phyloP scores from a whole-genome alignment of 2,888 invertebrate species.

The Chrysina gloriosa region DNA sequence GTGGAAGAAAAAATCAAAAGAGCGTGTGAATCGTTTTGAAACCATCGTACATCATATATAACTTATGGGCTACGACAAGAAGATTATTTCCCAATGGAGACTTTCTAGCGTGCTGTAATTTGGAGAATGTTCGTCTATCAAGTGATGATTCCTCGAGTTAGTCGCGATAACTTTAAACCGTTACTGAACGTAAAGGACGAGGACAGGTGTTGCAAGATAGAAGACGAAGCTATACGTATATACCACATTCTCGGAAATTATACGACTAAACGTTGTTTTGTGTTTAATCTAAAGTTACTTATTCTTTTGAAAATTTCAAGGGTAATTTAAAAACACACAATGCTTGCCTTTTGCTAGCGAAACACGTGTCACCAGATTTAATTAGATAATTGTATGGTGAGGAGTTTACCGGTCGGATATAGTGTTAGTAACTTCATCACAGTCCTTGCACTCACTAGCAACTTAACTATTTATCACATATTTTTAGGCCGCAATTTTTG shows the following conservation, averaged over 20 bases:
- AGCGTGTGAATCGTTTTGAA: constrained; percentile 13
- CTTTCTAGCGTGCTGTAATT: constrained; percentile 31
- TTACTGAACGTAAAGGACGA: not conserved
- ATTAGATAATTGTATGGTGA: too few relatives aligned
- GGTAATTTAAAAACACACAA: too few relatives aligned
- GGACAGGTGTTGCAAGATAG: not conserved
- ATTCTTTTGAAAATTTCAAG: too few relatives aligned
- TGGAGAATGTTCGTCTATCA: constrained; percentile 29
- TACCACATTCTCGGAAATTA: not conserved
- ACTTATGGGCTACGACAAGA: constrained; percentile 12
- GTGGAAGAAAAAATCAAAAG: not conserved
- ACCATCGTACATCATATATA: constrained; percentile 7
- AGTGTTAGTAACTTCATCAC: too few relatives aligned
- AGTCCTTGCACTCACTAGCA: too few relatives aligned
- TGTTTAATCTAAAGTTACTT: not conserved
- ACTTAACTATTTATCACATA: too few relatives aligned
- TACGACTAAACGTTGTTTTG: not conserved
- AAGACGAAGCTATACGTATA: not conserved
- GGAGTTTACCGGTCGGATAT: too few relatives aligned
- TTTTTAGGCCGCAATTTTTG: too few relatives aligned
- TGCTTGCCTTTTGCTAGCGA: too few relatives aligned
- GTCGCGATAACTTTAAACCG: constrained; percentile 1
- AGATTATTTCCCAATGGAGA: constrained; percentile 34
- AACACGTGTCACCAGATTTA: too few relatives aligned
- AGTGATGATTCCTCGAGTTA: constrained; percentile 13